phyloP scores from a whole-genome alignment of 2,888 invertebrate species.

The Branchellion lobata region DNA sequence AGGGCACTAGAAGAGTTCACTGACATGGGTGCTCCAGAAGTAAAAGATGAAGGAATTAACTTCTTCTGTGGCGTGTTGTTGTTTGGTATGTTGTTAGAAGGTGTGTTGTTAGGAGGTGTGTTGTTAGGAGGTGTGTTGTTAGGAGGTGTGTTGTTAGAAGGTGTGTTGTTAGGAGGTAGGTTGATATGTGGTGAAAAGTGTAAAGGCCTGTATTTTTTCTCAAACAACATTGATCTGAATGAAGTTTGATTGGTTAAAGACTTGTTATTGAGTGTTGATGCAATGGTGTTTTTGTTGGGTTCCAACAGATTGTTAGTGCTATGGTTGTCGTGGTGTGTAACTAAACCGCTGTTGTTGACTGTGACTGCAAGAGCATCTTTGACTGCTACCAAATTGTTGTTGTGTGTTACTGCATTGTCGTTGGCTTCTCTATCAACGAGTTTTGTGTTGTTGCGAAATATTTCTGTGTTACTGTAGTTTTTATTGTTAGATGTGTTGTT shows the following conservation, averaged over 20 bases:
- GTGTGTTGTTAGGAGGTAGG: not conserved
- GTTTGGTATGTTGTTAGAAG: not conserved
- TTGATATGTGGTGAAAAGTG: not conserved
- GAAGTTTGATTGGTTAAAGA: not conserved
- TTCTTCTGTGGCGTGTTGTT: not conserved
- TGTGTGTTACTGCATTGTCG: too few relatives aligned
- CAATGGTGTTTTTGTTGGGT: not conserved
- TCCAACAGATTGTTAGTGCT: too few relatives aligned
- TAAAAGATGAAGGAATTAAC: not conserved
- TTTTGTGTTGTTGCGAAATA: too few relatives aligned
- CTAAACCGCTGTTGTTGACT: too few relatives aligned
- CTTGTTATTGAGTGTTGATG: not conserved
- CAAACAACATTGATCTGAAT: not conserved
- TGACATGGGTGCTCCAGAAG: too few relatives aligned
- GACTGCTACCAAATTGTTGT: too few relatives aligned
- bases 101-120: not conserved
- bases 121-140: not conserved
- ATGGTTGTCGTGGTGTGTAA: too few relatives aligned
- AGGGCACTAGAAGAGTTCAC: too few relatives aligned
- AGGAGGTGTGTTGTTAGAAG: not conserved
- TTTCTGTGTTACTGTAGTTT: too few relatives aligned
- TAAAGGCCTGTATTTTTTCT: constrained; percentile 3
- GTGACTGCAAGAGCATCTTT: too few relatives aligned
- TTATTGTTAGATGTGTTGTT: too few relatives aligned
- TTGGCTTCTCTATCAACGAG: too few relatives aligned